Evolutionary conservation across 1,140 invertebrate genomes (phyloP).

Genomic region (Eurosta solidaginis): DNA sequence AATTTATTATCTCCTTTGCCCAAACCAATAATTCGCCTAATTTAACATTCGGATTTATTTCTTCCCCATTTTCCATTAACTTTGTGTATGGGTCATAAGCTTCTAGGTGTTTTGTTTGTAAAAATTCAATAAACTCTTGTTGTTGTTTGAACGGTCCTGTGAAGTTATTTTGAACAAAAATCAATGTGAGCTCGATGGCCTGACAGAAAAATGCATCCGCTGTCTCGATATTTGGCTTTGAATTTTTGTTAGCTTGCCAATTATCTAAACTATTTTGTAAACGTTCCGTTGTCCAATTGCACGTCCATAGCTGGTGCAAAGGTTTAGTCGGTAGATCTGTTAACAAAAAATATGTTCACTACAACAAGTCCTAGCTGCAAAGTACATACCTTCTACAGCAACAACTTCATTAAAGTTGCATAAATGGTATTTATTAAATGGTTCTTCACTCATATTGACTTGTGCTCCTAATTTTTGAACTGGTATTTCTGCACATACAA

Average conservation of each 20-base stretch:
- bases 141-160: constrained; percentile 68
- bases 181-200: constrained; percentile 63
- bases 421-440: constrained; percentile 20
- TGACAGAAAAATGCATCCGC: constrained; percentile 23
- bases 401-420: neutral
- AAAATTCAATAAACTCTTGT: constrained; percentile 36
- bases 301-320: constrained; percentile 36
- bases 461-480: neutral
- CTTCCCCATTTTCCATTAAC: constrained; percentile 66
- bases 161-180: constrained; percentile 83
- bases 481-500: neutral
- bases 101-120: constrained; percentile 41
- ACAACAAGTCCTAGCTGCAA: neutral
- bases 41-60: constrained; percentile 69
- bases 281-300: constrained; percentile 40
- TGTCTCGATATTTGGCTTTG: neutral
- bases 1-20: constrained; percentile 68
- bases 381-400: neutral
- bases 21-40: constrained; percentile 70
- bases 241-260: neutral
- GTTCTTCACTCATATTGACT: neutral
- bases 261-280: constrained; percentile 21
- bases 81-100: constrained; percentile 47
- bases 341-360: neutral
- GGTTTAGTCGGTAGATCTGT: neutral